phyloP scores from a whole-genome alignment of 2,888 invertebrate genomes.

The Scaptomyza caliginosa region DNA sequence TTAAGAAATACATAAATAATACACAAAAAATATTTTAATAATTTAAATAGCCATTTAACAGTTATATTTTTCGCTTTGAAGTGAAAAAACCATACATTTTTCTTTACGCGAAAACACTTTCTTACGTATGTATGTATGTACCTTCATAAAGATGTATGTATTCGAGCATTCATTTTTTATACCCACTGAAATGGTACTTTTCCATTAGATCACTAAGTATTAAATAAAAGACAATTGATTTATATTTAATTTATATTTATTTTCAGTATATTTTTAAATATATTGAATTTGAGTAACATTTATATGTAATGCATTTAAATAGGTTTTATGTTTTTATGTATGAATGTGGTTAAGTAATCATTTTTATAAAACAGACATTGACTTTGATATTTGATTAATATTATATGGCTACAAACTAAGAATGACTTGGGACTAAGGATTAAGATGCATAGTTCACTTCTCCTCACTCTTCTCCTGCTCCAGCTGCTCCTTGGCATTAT shows the following conservation, averaged over 20 bases:
- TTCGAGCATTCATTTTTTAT: no score
- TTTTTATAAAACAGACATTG: conserved; percentile 50
- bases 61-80: no score
- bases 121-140: no score
- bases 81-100: no score
- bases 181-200: no score
- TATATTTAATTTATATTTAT: not conserved
- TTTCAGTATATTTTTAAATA: not conserved
- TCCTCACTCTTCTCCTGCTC: conserved; percentile 39
- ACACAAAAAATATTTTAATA: no score
- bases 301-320: not conserved
- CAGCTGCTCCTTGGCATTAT: conserved; percentile 56
- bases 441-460: conserved; percentile 29
- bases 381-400: conserved; percentile 48
- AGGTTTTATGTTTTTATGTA: not conserved
- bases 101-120: no score
- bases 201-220: no score
- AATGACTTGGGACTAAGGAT: conserved; percentile 5
- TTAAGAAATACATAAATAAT: no score
- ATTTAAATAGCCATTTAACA: no score
- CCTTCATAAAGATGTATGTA: no score
- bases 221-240: no score
- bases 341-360: not conserved
- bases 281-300: not conserved
- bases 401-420: conserved; percentile 6